phyloP scores from a whole-genome alignment of 2,888 invertebrate genomes.

The Mimachlamys varia region DNA sequence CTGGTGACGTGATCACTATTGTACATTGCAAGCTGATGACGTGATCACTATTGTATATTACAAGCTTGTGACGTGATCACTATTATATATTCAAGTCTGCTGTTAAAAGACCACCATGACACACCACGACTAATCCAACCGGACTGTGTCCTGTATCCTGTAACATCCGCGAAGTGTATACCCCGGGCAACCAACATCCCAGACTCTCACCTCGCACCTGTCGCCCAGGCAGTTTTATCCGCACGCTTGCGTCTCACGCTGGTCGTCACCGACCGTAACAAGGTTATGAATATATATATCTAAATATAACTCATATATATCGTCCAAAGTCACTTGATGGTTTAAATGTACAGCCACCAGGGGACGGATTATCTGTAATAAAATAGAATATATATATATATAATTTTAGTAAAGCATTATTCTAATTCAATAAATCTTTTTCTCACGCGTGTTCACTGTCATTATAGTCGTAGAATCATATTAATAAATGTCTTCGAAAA shows the following conservation, averaged over 20 bases:
- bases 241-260: no score
- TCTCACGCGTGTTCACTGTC: not conserved
- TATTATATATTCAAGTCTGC: no score
- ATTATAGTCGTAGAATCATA: not conserved
- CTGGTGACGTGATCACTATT: no score
- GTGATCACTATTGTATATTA: not conserved
- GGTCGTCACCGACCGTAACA: not conserved
- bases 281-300: not conserved
- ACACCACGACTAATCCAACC: not conserved
- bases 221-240: not conserved
- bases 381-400: no score
- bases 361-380: no score
- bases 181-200: not conserved
- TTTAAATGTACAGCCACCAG: no score
- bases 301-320: not conserved
- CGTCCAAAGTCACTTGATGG: not conserved
- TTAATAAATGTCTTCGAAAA: not conserved
- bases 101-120: not conserved
- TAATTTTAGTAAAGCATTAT: no score
- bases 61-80: no score
- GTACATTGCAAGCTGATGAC: no score
- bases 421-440: not conserved
- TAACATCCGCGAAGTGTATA: not conserved
- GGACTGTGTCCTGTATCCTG: not conserved
- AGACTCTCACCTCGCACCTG: not conserved